Percentiles rank a stretch among this genome's conserved stretches.
Evolutionary conservation across 1,140 invertebrate genomes (phyloP).

Genomic region (Sarcophaga bullata): DNA sequence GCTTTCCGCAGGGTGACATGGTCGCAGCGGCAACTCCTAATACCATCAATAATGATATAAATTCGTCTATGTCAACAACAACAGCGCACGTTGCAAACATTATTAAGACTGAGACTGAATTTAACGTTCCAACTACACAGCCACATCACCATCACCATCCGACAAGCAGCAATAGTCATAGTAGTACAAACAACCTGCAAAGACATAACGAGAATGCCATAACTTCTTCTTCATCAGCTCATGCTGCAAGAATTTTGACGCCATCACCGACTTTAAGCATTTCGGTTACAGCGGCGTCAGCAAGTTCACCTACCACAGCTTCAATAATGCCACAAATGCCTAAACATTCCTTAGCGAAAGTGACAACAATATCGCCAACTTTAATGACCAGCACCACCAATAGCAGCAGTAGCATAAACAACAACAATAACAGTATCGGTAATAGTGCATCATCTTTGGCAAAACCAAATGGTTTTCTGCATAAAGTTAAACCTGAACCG

Average conservation of each 20-base stretch:
- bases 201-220: constrained; percentile 30
- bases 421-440: constrained; percentile 29
- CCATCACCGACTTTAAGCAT: constrained; percentile 25
- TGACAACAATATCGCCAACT: constrained; percentile 43
- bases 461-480: constrained; percentile 39
- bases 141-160: background rate
- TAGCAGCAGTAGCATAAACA: constrained; percentile 18
- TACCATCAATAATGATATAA: constrained; percentile 38
- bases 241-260: background rate
- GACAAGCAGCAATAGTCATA: background rate
- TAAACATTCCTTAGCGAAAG: constrained; percentile 43
- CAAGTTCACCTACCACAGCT: constrained; percentile 13
- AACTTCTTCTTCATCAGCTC: background rate
- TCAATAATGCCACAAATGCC: constrained; percentile 35
- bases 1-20: constrained; percentile 60
- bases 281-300: constrained; percentile 31
- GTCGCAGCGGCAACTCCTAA: constrained; percentile 53
- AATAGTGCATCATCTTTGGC: constrained; percentile 1
- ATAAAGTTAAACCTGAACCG: constrained; percentile 47
- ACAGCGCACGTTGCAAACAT: background rate
- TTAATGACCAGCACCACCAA: background rate
- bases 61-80: background rate
- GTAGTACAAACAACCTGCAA: constrained; percentile 19
- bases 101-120: constrained; percentile 22
- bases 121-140: constrained; percentile 4